Base-by-base conservation (phyloP, 53 echinoderm and acorn worm genomes). In the Paracentrotus lividus region DNA sequence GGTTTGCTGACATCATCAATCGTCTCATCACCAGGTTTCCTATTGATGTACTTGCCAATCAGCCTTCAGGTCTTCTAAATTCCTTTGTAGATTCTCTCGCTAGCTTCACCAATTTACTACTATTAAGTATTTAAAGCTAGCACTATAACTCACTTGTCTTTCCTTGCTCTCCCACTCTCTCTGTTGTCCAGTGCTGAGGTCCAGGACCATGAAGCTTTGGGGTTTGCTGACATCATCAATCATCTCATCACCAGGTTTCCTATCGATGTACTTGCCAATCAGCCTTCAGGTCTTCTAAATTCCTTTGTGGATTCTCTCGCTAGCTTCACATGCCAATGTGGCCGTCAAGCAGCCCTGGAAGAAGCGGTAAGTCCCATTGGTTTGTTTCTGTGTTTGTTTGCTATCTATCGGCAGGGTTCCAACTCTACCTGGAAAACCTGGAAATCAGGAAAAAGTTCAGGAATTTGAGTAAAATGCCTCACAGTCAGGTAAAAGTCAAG, bases 151-250 rank as follows among this genome's bases (percentile, higher is more conserved):
- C n/a, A n/a, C n/a, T n/a, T n/a, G n/a, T n/a, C n/a, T n/a, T n/a
- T n/a, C n/a, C n/a, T n/a, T n/a, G n/a, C n/a, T n/a, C n/a, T n/a
- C n/a, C n/a, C n/a, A n/a, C 18, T 44, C 81, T 92, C 29, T 85
- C 0, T 92, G 8, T 85, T 2, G 5, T 64, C n/a, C 89, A 96
- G 98, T 85, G 93, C 94, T 93, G 97, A 95, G 21, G 94, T 99
- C 16, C 93, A 94, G 49, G 96, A 96, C 89, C 97, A 99, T 55
- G 99, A 99, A 49, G 99, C 99, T 26, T 81, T 99, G 13, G 97
- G 97, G 24, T 90, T 99, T 31, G 93, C 96, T 43, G 93, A 88
- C 64, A 96, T 99, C 77, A 90, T 97, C 94, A 99, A 96, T 55
- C 90, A 94, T 64, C 95, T 99, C 9, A 84, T 97, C 90, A 96